phyloP scores from a whole-genome alignment of 2,113 vertebrate genomes.

The Alligator sinensis region DNA sequence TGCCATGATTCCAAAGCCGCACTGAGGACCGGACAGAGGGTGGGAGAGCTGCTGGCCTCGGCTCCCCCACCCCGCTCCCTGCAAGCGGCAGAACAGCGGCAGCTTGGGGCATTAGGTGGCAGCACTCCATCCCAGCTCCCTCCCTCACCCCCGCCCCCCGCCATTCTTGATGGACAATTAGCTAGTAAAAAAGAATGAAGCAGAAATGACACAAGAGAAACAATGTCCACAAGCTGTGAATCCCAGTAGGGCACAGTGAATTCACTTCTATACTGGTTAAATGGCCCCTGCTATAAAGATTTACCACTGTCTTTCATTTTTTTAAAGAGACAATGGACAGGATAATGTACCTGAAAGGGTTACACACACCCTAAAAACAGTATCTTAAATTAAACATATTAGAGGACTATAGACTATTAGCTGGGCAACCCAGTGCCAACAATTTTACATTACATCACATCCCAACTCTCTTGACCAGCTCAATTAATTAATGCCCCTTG shows the following conservation, averaged over 20 bases:
- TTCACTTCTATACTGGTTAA: accelerated
- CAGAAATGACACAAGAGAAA: not conserved
- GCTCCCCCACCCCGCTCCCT: too few species aligned
- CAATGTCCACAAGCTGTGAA: not conserved
- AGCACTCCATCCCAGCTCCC: too few species aligned
- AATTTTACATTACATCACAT: not conserved
- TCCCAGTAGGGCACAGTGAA: not conserved
- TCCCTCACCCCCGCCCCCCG: not conserved
- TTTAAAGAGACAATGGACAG: not conserved
- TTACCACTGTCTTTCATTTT: not conserved
- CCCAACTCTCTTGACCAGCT: not conserved
- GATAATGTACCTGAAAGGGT: not conserved
- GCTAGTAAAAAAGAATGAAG: not conserved
- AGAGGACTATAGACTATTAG: not conserved
- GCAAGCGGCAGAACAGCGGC: too few species aligned
- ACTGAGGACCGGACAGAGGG: too few species aligned
- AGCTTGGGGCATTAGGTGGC: not conserved
- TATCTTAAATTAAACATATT: not conserved
- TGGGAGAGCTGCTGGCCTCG: too few species aligned
- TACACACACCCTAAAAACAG: accelerated
- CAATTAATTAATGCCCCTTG: not conserved
- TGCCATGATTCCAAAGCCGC: too few species aligned
- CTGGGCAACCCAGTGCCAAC: not conserved
- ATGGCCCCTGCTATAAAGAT: not conserved
- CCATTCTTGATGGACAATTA: not conserved